phyloP scores from a whole-genome alignment of 1,140 invertebrate genomes.

The Pectinophora gossypiella region DNA sequence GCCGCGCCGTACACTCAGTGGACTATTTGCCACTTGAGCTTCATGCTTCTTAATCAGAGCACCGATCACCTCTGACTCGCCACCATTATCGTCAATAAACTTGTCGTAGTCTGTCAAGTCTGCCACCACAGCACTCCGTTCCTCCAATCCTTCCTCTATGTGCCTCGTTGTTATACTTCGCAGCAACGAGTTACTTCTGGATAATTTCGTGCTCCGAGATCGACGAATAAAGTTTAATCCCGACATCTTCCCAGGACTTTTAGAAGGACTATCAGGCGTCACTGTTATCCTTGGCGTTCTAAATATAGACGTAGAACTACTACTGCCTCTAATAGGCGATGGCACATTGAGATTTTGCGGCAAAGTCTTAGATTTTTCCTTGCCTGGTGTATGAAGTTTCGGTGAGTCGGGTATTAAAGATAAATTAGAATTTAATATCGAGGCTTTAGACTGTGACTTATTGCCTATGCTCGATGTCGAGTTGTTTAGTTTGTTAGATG shows the following conservation, averaged over 20 bases:
- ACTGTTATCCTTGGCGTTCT: constrained; percentile 63
- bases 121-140: constrained; percentile 49
- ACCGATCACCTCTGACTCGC: constrained; percentile 61
- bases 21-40: constrained; percentile 61
- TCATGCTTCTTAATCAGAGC: constrained; percentile 64
- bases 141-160: constrained; percentile 60
- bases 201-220: constrained; percentile 83
- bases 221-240: constrained; percentile 79
- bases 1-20: constrained; percentile 69
- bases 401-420: constrained; percentile 66
- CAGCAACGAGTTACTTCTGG: constrained; percentile 78
- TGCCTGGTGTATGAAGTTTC: constrained; percentile 55
- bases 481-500: constrained; percentile 52
- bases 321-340: constrained; percentile 61
- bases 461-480: constrained; percentile 49
- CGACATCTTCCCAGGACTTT: constrained; percentile 71
- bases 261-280: constrained; percentile 65
- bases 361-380: constrained; percentile 77
- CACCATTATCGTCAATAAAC: constrained; percentile 59
- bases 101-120: constrained; percentile 63
- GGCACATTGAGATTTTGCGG: constrained; percentile 73
- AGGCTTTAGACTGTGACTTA: constrained; percentile 42
- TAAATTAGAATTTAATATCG: constrained; percentile 63
- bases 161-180: constrained; percentile 66
- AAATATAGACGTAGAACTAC: constrained; percentile 68